Conservation (phyloP, 2,113 vertebrate species). For the Nyctereutes procyonoides region DNA sequence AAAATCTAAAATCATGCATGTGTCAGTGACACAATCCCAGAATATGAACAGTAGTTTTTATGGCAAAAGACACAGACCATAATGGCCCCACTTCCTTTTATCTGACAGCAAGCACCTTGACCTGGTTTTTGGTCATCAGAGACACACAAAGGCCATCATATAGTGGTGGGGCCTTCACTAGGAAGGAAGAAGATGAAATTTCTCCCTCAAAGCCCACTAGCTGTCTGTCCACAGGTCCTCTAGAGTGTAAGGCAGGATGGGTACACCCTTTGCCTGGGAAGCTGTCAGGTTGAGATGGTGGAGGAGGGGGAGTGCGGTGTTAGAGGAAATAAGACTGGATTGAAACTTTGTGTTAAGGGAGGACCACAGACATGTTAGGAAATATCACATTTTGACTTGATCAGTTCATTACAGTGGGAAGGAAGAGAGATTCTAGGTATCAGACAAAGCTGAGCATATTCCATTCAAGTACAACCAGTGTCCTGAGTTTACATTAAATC, state of each 20-base stretch:
- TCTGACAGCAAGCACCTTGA: background rate
- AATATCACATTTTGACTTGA: background rate
- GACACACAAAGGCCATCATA: background rate
- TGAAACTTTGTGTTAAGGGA: background rate
- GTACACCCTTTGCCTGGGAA: background rate
- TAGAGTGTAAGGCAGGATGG: background rate
- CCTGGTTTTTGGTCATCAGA: background rate
- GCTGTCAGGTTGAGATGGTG: background rate
- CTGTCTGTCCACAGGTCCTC: background rate
- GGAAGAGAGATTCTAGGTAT: background rate
- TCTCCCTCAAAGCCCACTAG: background rate
- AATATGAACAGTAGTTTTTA: background rate
- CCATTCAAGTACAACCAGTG: background rate
- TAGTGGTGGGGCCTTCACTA: background rate
- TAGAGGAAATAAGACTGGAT: background rate
- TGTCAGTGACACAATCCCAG: background rate
- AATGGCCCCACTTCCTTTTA: background rate
- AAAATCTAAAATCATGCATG: background rate
- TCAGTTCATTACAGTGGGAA: background rate
- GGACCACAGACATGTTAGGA: background rate
- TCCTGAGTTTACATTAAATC: background rate
- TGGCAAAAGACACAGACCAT: background rate
- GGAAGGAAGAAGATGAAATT: background rate
- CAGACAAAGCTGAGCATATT: background rate
- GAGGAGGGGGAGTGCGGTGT: fast-evolving